Evolutionary conservation across 2,888 invertebrate species (phyloP), one percentile per base, ranked within the genome.

Genomic region (Leptinotarsa juncta): DNA sequence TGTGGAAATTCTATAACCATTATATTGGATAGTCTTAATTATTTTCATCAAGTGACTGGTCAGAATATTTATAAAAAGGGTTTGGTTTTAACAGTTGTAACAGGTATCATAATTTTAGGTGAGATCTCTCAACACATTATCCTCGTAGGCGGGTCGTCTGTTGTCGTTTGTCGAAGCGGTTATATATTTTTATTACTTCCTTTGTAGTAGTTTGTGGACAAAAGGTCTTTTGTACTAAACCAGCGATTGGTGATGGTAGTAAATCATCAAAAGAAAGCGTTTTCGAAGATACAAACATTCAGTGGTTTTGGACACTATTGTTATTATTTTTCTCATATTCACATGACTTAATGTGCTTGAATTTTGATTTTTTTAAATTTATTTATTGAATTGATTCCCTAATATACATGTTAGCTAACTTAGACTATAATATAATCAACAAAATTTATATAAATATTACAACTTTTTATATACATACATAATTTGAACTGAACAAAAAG

Each of bases 131-230:
- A 57, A 57, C 57, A 57, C 57, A 57, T 57, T 23, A 57, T 57
- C 15, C 14, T 57, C 57, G 57, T 57, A 57, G 57, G 57, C 57
- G 57, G 57, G 26, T 57, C 23, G 57, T 18, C 57, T 57, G 57
- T 57, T 57, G 26, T 57, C 20, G 15, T 57, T 57, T 57, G 57
- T 57, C 57, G 26, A 18, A 23, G 20, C 57, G 57, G 57, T 57
- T 57, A 23, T 57, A 57, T 57, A 57, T 57, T 57, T 57, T 57
- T 57, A 57, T 57, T 18, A 57, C 57, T 57, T 57, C 57, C 57
- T 57, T 57, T 57, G 57, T 57, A 15, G 57, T 57, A 57, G 57
- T 57, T 23, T 57, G 57, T 57, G 23, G 23, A 57, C 57, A 57
- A 57, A 57, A 23, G 57, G 23, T 26, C 57, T 57, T 57, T 57